Evolutionary conservation across 2,113 vertebrate species (phyloP), one percentile per base, ranked within the genome.

Genomic region (Genyomyrus donnyi): DNA sequence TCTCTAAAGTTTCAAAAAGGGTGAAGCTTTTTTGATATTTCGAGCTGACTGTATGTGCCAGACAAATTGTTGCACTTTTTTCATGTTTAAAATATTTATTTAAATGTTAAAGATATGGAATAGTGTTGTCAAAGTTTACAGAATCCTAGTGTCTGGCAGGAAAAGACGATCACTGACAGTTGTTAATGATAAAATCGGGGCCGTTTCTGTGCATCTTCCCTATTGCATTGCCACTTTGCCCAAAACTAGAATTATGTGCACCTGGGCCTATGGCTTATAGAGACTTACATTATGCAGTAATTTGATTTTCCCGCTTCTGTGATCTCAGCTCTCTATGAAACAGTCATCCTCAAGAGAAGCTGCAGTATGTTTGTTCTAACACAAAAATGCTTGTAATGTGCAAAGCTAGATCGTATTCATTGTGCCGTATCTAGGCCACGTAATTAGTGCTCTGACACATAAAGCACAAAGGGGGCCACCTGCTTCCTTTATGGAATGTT

Each of bases 211-310:
- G 89, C 31, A 85, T 89, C 85, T 45, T 90, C 88, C 45, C 88
- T 66, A 87, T 89, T 86, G 90, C 85, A 91, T 80, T 31, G 31
- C 84, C 89, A 80, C 85, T 88, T 89, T 91, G 85, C 56, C 52
- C 74, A 89, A 85, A 50, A 50, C 84, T 87, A 56, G 56, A 58
- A 91, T 91, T 92, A 92, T 92, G 90, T 62, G 89, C 90, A 92
- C 90, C 92, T 91, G 90, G 92, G 94, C 91, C 90, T 92, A 91
- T 90, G 90, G 91, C 91, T 93, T 91, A 93, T 91, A 88, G 48
- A 35, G 90, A 42, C 89, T 90, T 89, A 88, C 62, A n/a, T 46
- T 62, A 77, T 49, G 39, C 35, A 19, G 74, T 80, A 87, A 91
- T 90, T 91, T 85, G 66, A 85, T 93, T 91, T 88, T 83, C 89